These are phyloP conservation scores for Drosophila atripex DNA, from an alignment of 2,888 invertebrate species.

Conservation along the genomic window DNA sequence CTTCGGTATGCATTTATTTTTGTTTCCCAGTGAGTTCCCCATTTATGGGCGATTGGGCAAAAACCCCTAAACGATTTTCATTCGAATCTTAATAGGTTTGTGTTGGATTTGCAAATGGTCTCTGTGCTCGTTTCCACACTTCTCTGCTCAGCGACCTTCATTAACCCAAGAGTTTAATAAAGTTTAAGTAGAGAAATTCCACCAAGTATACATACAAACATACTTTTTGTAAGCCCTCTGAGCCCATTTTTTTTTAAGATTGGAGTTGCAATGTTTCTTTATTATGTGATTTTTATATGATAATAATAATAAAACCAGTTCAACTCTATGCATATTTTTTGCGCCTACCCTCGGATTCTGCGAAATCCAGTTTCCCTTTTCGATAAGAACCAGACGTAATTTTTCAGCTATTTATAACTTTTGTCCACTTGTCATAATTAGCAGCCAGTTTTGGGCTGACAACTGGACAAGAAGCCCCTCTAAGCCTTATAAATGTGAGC, in stretches of 20 bases:
- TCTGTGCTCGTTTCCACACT: conserved; percentile 10
- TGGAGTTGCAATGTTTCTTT: conserved; percentile 12
- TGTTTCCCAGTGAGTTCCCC: conserved; percentile 8
- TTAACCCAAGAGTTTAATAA: conserved; percentile 28
- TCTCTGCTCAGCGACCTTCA: conserved; percentile 31
- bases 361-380: conserved; percentile 31
- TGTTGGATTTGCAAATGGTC: conserved; percentile 38
- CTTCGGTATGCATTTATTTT: conserved; percentile 4
- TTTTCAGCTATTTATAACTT: conserved; percentile 32
- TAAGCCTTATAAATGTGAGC: conserved; percentile 63
- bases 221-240: neutral
- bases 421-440: conserved; percentile 26
- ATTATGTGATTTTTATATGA: neutral
- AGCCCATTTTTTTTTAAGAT: neutral
- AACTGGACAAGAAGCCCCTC: conserved; percentile 12
- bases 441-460: conserved; percentile 21
- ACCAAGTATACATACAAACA: neutral
- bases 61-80: conserved; percentile 51
- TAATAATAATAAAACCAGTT: conserved; percentile 24
- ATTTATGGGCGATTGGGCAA: conserved; percentile 52
- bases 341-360: neutral
- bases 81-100: conserved; percentile 48
- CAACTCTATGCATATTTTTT: conserved; percentile 10
- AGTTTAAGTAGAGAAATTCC: neutral
- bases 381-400: conserved; percentile 31